A percentile compares a stretch with the other conserved stretches of the same genome.
Evolutionary conservation across 2,888 invertebrate species (phyloP).

Genomic region (Sarcophaga rosellei): DNA sequence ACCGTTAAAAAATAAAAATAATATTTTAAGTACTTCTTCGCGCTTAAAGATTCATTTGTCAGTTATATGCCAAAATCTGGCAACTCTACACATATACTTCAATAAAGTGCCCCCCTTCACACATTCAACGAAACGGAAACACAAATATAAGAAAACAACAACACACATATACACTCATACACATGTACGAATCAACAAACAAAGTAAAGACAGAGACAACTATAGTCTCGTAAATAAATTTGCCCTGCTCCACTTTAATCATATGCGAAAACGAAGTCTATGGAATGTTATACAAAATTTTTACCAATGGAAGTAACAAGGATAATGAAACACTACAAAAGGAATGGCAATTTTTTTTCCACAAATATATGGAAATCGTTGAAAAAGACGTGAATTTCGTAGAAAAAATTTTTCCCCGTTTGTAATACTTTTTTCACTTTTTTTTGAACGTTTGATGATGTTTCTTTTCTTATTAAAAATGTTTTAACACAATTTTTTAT

Average conservation of each 20-base stretch:
- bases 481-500: conserved; percentile 8
- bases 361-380: not conserved
- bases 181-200: conserved; percentile 23
- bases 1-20: too few relatives aligned
- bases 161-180: conserved; percentile 16
- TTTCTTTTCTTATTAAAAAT: conserved; percentile 1
- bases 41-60: not conserved
- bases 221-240: conserved; percentile 8
- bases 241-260: conserved; percentile 60
- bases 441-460: not conserved
- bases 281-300: conserved; percentile 33
- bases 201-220: conserved; percentile 51
- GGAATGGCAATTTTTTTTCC: conserved; percentile 1
- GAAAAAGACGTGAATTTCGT: not conserved
- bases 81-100: conserved; percentile 15
- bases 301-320: conserved; percentile 35
- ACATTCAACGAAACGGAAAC: conserved; percentile 30
- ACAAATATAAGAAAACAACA: conserved; percentile 19
- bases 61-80: conserved; percentile 28
- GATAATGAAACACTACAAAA: conserved; percentile 4
- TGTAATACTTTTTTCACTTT: not conserved
- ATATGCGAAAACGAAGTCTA: conserved; percentile 52
- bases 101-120: not conserved
- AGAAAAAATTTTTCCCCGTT: not conserved
- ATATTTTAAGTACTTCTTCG: not conserved